Percentiles rank a stretch among this genome's conserved stretches.
These are phyloP conservation scores for Diabrotica virgifera DNA, from an alignment of 1,140 invertebrate species.

Conservation along the genomic window DNA sequence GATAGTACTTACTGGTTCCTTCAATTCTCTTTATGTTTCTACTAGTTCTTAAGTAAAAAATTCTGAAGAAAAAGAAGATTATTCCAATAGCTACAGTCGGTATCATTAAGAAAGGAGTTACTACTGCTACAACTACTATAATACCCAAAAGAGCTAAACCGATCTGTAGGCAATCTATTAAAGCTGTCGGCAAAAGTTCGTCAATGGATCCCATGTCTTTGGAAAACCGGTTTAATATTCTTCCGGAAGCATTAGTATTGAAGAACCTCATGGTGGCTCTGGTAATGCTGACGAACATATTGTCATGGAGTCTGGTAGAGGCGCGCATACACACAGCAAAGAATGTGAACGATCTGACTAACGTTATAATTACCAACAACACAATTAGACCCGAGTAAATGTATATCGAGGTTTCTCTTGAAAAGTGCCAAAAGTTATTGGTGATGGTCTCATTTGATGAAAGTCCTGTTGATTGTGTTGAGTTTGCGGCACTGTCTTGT, in stretches of 20 bases:
- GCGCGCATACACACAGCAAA: slow-evolving; percentile 63
- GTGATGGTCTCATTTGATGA: slow-evolving; percentile 7
- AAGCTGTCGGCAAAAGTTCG: slow-evolving; percentile 72
- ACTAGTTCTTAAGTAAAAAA: slow-evolving; percentile 61
- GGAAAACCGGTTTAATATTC: slow-evolving; percentile 73
- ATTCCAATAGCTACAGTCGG: slow-evolving; percentile 66
- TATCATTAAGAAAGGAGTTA: slow-evolving; percentile 74
- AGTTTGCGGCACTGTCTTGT: slow-evolving; percentile 28
- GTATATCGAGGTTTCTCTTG: slow-evolving; percentile 39
- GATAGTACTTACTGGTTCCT: slow-evolving; percentile 48
- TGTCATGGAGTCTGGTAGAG: slow-evolving; percentile 64
- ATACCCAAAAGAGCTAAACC: slow-evolving; percentile 70
- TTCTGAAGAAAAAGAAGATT: slow-evolving; percentile 62
- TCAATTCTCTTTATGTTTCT: slow-evolving; percentile 66
- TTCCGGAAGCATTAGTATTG: slow-evolving; percentile 72
- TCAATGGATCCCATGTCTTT: slow-evolving; percentile 86
- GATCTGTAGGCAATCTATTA: slow-evolving; percentile 58
- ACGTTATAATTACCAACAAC: slow-evolving; percentile 39
- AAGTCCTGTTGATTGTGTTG: slow-evolving; percentile 8
- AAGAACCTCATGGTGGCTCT: slow-evolving; percentile 79
- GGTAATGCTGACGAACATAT: slow-evolving; percentile 74
- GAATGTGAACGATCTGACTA: slow-evolving; percentile 50
- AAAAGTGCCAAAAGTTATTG: slow-evolving; percentile 40
- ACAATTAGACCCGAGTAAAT: slow-evolving; percentile 41
- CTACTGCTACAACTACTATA: slow-evolving; percentile 66